A percentile compares a stretch with the other conserved stretches of the same genome.
Evolutionary conservation across 2,888 invertebrate species (phyloP).

Genomic region (Stenurella melanura): DNA sequence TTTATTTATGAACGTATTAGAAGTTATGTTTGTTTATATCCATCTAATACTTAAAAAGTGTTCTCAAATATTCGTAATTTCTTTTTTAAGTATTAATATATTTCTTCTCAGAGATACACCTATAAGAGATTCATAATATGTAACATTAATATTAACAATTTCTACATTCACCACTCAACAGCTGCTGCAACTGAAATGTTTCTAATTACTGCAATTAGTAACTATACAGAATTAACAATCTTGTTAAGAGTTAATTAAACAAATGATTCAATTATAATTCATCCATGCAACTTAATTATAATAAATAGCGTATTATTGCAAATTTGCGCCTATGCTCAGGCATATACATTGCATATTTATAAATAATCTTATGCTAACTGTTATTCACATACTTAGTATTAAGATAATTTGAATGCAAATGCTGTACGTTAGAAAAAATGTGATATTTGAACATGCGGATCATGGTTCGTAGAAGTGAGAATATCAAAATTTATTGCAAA

Average conservation of each 20-base stretch:
- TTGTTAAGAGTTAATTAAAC: constrained; percentile 11
- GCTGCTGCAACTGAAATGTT: background rate
- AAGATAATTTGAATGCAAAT: constrained; percentile 31
- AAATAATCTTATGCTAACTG: constrained; percentile 24
- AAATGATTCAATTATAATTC: constrained; percentile 10
- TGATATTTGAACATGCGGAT: constrained; percentile 11
- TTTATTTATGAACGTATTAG: too few relatives aligned
- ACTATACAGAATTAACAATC: constrained; percentile 1
- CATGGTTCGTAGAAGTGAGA: background rate
- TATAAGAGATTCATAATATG: too few relatives aligned
- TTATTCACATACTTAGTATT: constrained; percentile 12
- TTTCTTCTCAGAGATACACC: too few relatives aligned
- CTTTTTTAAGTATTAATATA: too few relatives aligned
- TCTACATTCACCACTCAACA: background rate
- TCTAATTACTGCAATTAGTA: background rate
- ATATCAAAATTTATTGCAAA: constrained; percentile 9
- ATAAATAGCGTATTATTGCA: constrained; percentile 25
- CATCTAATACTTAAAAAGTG: too few relatives aligned
- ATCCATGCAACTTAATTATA: constrained; percentile 4
- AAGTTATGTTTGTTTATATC: too few relatives aligned
- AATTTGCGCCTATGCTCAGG: constrained; percentile 13
- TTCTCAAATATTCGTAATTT: too few relatives aligned
- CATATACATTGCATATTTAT: background rate
- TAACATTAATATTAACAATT: too few relatives aligned
- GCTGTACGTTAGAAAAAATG: constrained; percentile 12